These are phyloP conservation scores for Sebastes fasciatus DNA, from an alignment of 2,113 vertebrate species.

Conservation along the genomic window DNA sequence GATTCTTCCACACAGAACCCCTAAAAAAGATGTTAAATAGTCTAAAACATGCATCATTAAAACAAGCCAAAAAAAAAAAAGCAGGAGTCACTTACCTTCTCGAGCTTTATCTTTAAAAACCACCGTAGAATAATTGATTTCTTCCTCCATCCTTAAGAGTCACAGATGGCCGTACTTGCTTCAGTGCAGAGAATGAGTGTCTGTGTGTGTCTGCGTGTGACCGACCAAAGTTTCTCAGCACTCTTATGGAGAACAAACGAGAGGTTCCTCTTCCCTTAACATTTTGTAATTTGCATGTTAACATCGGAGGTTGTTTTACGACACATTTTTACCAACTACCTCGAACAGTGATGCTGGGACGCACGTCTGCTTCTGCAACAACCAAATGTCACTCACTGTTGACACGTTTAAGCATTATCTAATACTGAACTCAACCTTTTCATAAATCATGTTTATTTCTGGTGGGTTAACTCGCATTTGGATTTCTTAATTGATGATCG, in stretches of 20 bases:
- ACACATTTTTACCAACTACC: not conserved
- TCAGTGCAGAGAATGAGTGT: not conserved
- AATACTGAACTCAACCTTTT: not conserved
- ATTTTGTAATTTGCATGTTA: not conserved
- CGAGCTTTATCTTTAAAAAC: slow-evolving; percentile 13
- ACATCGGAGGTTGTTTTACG: not conserved
- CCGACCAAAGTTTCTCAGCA: not conserved
- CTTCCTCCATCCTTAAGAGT: slow-evolving; percentile 47
- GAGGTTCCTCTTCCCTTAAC: slow-evolving; percentile 16
- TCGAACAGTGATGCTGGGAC: not conserved
- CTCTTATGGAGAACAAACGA: not conserved
- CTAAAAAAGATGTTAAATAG: not conserved
- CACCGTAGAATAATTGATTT: slow-evolving; percentile 44
- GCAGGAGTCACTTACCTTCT: slow-evolving; percentile 31
- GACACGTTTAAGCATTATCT: not conserved
- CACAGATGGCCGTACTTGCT: not conserved
- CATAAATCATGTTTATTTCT: not conserved
- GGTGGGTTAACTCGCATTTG: not conserved
- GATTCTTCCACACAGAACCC: not conserved
- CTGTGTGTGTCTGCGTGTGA: too few relatives aligned
- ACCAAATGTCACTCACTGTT: not conserved
- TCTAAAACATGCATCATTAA: not conserved
- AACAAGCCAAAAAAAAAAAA: not conserved
- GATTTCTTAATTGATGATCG: not conserved
- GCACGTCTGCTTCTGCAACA: not conserved